These are phyloP conservation scores for Myotis myotis DNA, from an alignment of 2,797 vertebrate genomes.

Conservation along the genomic window DNA sequence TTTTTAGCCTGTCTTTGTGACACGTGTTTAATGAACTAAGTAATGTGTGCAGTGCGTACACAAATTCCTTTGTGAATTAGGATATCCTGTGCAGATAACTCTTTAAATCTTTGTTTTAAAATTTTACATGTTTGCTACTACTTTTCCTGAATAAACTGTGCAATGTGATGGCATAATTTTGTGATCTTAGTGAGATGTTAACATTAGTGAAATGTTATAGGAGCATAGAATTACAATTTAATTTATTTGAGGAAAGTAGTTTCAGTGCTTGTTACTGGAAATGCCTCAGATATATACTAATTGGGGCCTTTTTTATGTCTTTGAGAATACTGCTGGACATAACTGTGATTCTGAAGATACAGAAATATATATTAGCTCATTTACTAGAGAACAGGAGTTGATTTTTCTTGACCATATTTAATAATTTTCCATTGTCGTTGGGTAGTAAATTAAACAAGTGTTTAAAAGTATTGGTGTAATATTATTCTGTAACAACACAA, in stretches of 20 bases:
- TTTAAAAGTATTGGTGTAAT: background rate
- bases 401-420: background rate
- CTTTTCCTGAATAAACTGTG: constrained; percentile 23
- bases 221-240: background rate
- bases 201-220: background rate
- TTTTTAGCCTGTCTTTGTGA: constrained; percentile 12
- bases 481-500: background rate
- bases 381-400: background rate
- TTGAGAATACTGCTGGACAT: background rate
- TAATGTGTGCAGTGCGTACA: background rate
- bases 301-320: background rate
- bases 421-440: background rate
- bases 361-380: background rate
- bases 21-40: constrained; percentile 20
- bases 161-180: background rate
- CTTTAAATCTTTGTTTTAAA: constrained; percentile 36
- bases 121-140: background rate
- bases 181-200: background rate
- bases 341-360: background rate
- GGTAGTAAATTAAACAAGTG: background rate
- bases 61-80: constrained; percentile 11
- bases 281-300: background rate
- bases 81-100: background rate
- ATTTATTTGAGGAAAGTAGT: background rate
- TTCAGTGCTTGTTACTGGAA: background rate